These are phyloP conservation scores for Drosophila mimetica DNA, from an alignment of 2,888 invertebrate genomes.

Conservation along the genomic window DNA sequence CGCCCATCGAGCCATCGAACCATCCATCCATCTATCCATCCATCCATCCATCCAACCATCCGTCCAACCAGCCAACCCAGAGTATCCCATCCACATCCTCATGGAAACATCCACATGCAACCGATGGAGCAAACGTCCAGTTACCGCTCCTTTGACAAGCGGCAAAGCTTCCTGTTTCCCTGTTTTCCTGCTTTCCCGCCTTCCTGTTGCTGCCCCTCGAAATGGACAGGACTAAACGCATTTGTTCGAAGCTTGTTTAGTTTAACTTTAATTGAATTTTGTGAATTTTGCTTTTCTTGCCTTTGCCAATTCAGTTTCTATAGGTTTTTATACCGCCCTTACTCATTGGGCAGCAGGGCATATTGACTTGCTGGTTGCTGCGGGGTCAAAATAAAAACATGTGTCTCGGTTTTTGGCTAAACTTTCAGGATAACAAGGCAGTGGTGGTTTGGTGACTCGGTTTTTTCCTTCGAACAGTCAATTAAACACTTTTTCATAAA, in stretches of 20 bases:
- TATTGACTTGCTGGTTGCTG: conserved; percentile 23
- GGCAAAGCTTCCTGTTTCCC: conserved; percentile 56
- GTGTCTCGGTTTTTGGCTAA: not conserved
- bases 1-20: conserved; percentile 27
- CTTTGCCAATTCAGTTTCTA: conserved; percentile 38
- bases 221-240: conserved; percentile 69
- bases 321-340: conserved; percentile 27
- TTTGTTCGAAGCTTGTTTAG: conserved; percentile 81
- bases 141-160: conserved; percentile 71
- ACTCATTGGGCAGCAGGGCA: conserved; percentile 33
- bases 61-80: conserved; percentile 14
- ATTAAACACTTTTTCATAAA: not conserved
- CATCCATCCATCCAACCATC: conserved; percentile 26
- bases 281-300: conserved; percentile 69
- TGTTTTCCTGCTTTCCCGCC: conserved; percentile 18
- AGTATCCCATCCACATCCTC: conserved; percentile 23
- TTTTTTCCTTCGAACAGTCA: not conserved
- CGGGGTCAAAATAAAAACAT: conserved; percentile 8
- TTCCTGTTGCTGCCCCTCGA: conserved; percentile 21
- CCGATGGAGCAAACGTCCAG: conserved; percentile 61
- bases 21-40: conserved; percentile 47
- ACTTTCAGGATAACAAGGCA: not conserved
- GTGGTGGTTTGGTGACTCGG: not conserved
- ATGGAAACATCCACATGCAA: conserved; percentile 15
- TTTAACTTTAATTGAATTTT: conserved; percentile 81